phyloP scores from a whole-genome alignment of 1,140 invertebrate genomes.

The Drosophila truncata region DNA sequence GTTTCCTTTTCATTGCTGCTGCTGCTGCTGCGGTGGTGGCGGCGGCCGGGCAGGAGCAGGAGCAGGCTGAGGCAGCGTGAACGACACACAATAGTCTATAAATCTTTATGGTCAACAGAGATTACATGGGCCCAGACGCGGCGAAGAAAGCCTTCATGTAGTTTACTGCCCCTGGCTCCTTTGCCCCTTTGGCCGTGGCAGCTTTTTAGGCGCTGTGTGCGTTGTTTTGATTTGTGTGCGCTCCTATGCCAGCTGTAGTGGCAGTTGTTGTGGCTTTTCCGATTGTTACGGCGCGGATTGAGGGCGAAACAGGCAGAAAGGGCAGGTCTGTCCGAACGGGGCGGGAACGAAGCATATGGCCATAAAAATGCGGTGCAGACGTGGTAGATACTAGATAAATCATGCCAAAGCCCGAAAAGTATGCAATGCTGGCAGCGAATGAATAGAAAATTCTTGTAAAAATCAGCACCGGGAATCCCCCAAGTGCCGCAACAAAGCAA shows the following conservation, averaged over 20 bases:
- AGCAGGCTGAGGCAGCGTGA: constrained; percentile 42
- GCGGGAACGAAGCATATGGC: constrained; percentile 61
- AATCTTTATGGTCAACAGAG: constrained; percentile 84
- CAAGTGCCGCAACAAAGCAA: neutral
- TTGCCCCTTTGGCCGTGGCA: constrained; percentile 35
- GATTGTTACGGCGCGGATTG: constrained; percentile 39
- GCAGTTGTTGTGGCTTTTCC: constrained; percentile 71
- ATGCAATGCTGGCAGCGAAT: constrained; percentile 57
- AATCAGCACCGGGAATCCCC: constrained; percentile 33
- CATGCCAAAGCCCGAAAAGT: constrained; percentile 66
- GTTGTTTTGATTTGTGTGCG: constrained; percentile 75
- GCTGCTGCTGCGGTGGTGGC: constrained; percentile 49
- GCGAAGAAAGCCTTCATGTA: constrained; percentile 64
- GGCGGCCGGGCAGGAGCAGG: constrained; percentile 12
- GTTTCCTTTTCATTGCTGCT: constrained; percentile 81
- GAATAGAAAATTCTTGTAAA: constrained; percentile 64
- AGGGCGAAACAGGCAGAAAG: neutral
- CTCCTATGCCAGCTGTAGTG: constrained; percentile 43
- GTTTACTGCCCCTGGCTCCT: constrained; percentile 65
- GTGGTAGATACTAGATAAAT: constrained; percentile 69
- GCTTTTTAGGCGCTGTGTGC: constrained; percentile 75
- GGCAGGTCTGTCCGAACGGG: neutral
- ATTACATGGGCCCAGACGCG: constrained; percentile 67
- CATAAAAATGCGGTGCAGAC: constrained; percentile 79
- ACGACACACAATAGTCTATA: constrained; percentile 83